phyloP scores from a whole-genome alignment of 2,888 invertebrate species.

The Sarcophaga carnaria region DNA sequence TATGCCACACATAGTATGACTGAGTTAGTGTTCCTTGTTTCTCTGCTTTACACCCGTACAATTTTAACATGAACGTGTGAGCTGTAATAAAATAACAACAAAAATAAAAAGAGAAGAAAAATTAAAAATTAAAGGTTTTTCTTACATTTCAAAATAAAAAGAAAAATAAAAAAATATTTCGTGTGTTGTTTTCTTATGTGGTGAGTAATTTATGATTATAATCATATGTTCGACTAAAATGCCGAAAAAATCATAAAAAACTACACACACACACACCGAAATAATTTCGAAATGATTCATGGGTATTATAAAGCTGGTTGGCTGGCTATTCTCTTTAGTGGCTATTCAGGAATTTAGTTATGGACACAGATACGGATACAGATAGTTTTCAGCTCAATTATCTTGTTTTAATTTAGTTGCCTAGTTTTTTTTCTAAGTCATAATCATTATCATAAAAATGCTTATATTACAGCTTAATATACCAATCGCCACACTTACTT shows the following conservation, averaged over 20 bases:
- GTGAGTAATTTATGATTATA: constrained; percentile 57
- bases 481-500: neutral
- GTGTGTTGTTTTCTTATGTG: constrained; percentile 30
- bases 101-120: neutral
- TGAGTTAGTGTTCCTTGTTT: constrained; percentile 7
- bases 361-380: neutral
- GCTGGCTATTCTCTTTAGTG: no score
- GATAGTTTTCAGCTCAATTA: neutral
- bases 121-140: constrained; percentile 48
- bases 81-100: constrained; percentile 26
- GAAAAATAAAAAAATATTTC: neutral
- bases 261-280: neutral
- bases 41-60: neutral
- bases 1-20: constrained; percentile 27
- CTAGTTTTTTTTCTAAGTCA: neutral
- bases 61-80: constrained; percentile 43
- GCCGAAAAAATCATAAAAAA: constrained; percentile 26
- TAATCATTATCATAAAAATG: constrained; percentile 33
- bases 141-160: neutral
- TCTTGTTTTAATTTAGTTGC: constrained; percentile 5
- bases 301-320: neutral
- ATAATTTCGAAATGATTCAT: constrained; percentile 37
- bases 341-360: no score
- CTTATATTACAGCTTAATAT: constrained; percentile 22
- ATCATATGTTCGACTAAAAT: constrained; percentile 49